These are phyloP conservation scores for Spodoptera exigua DNA, from an alignment of 2,888 invertebrate genomes.

Conservation along the genomic window DNA sequence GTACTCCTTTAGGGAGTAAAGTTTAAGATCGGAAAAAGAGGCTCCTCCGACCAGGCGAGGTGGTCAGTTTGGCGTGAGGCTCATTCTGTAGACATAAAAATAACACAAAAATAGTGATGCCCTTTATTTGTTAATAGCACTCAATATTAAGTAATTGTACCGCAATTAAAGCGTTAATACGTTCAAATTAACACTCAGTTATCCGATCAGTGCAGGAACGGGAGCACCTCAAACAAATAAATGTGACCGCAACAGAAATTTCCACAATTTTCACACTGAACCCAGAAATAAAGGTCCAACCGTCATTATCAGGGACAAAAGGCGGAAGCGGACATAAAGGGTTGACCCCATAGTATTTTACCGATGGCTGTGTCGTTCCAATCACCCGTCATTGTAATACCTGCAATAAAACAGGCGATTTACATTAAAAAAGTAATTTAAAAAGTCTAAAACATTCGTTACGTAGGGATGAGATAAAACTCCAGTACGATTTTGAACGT, in stretches of 20 bases:
- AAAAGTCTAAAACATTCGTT: constrained; percentile 22
- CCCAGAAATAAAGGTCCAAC: constrained; percentile 67
- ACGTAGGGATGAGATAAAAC: constrained; percentile 22
- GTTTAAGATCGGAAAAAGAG: no score
- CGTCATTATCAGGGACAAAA: constrained; percentile 72
- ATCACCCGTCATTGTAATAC: constrained; percentile 42
- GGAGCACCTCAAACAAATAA: constrained; percentile 44
- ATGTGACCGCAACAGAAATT: constrained; percentile 51
- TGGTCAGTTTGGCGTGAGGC: no score
- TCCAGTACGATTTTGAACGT: constrained; percentile 26
- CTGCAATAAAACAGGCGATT: constrained; percentile 28
- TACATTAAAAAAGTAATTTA: constrained; percentile 37
- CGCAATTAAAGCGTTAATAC: not conserved
- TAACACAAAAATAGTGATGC: no score
- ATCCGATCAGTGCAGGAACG: constrained; percentile 25
- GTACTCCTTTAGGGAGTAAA: no score
- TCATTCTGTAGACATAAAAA: no score
- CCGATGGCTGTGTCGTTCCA: constrained; percentile 48
- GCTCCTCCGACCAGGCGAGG: no score
- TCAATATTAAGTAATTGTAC: not conserved
- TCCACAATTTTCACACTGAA: constrained; percentile 63
- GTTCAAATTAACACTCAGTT: constrained; percentile 4
- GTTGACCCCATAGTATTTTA: constrained; percentile 60
- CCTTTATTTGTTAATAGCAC: no score
- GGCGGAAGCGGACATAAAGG: constrained; percentile 65